phyloP scores from a whole-genome alignment of 2,113 vertebrate species.

The Ceyx melanurus region DNA sequence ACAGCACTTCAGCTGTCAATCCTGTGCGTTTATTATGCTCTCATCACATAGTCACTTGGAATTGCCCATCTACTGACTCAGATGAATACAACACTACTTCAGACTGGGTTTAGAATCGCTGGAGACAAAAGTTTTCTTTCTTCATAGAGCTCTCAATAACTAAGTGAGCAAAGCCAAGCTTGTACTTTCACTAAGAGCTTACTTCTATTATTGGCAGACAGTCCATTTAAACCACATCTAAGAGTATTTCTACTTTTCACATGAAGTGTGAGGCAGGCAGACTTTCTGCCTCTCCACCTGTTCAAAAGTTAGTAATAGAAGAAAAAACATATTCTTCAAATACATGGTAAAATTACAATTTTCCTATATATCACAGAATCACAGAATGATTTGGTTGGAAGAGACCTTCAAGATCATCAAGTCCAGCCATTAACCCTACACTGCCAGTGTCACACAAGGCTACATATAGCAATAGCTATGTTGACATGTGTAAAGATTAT shows the following conservation, averaged over 20 bases:
- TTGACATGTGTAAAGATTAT: not conserved
- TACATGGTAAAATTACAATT: not conserved
- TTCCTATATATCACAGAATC: not conserved
- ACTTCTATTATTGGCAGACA: not conserved
- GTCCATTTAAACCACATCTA: not conserved
- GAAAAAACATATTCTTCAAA: not conserved
- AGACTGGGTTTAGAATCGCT: not conserved
- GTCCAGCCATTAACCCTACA: too few relatives aligned
- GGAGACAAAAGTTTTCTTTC: not conserved
- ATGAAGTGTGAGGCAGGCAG: not conserved
- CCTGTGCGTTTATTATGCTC: not conserved
- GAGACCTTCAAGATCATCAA: too few relatives aligned
- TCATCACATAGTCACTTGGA: not conserved
- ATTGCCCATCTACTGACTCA: not conserved
- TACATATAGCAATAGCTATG: rapidly evolving
- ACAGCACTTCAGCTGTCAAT: constrained; percentile 18
- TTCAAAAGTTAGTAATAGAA: not conserved
- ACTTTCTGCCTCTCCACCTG: not conserved
- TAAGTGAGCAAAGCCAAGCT: not conserved
- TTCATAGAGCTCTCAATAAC: not conserved
- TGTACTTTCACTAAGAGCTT: not conserved
- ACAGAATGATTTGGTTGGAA: too few relatives aligned
- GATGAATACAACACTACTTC: not conserved
- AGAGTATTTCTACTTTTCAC: not conserved
- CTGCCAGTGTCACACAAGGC: not conserved